Conservation (phyloP, 2,113 vertebrate genomes). For the Notothenia coriiceps region DNA sequence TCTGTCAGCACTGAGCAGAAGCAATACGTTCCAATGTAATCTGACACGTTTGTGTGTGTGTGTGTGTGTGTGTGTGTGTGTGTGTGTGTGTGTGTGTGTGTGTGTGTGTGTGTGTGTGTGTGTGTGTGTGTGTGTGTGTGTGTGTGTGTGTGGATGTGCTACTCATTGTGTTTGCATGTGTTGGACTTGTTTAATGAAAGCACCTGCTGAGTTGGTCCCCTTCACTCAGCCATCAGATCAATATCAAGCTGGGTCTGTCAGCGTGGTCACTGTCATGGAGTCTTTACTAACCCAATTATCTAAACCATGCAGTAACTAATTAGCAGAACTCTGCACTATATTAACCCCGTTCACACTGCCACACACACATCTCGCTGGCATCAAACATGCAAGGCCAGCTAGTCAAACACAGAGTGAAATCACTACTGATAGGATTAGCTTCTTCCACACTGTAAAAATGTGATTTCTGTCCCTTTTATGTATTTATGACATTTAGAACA, state of each 20-base stretch:
- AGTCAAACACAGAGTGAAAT: constrained; percentile 42
- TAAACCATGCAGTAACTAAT: constrained; percentile 53
- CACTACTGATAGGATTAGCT: constrained; percentile 29
- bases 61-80: constrained; percentile 10
- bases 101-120: constrained; percentile 7
- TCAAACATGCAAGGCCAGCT: constrained; percentile 37
- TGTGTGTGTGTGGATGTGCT: constrained; percentile 10
- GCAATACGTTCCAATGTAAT: constrained; percentile 2
- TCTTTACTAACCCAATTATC: constrained; percentile 73
- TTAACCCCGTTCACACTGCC: constrained; percentile 46
- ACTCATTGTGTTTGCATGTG: constrained; percentile 30
- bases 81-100: constrained; percentile 8
- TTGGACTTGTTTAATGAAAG: constrained; percentile 61
- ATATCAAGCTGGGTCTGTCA: constrained; percentile 57
- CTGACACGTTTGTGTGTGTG: not conserved
- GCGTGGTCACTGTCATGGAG: constrained; percentile 50
- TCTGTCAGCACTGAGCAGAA: constrained; percentile 8
- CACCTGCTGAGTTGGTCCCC: constrained; percentile 65
- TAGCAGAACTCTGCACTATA: constrained; percentile 50
- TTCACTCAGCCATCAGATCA: constrained; percentile 67
- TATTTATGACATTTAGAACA: not conserved
- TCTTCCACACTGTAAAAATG: constrained; percentile 7
- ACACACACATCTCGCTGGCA: constrained; percentile 17
- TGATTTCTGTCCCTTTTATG: constrained; percentile 1
- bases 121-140: constrained; percentile 13